A percentile compares a stretch with the other conserved stretches of the same genome.
phyloP scores from a whole-genome alignment of 2,797 vertebrate genomes.

The Pseudochirops cupreus region DNA sequence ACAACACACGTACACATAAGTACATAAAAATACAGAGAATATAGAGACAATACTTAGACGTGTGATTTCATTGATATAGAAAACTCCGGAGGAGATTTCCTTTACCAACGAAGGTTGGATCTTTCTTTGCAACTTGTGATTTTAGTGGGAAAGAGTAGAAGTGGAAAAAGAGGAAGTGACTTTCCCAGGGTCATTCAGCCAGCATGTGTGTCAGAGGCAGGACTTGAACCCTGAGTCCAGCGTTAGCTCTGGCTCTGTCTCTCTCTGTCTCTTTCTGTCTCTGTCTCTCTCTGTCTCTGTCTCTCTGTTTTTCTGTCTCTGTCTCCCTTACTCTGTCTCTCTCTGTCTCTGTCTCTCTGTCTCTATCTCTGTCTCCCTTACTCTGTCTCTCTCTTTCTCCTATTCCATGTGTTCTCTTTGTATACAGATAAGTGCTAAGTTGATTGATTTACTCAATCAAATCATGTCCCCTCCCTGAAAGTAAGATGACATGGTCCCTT shows the following conservation, averaged over 20 bases:
- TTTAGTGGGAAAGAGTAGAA: no score
- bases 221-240: neutral
- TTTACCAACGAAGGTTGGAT: neutral
- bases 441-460: neutral
- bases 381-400: neutral
- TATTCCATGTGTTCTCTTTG: neutral
- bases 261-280: no score
- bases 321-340: neutral
- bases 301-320: no score
- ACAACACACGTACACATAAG: neutral
- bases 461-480: neutral
- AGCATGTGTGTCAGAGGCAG: neutral
- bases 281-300: no score
- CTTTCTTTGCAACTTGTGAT: neutral
- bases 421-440: neutral
- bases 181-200: neutral
- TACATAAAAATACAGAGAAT: neutral
- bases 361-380: neutral
- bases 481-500: neutral
- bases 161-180: neutral
- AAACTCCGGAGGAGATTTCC: neutral
- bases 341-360: neutral
- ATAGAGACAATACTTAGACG: neutral
- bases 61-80: neutral
- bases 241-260: neutral